Evolutionary conservation across 2,113 vertebrate genomes (phyloP).

Genomic region (Elanus axillaris): DNA sequence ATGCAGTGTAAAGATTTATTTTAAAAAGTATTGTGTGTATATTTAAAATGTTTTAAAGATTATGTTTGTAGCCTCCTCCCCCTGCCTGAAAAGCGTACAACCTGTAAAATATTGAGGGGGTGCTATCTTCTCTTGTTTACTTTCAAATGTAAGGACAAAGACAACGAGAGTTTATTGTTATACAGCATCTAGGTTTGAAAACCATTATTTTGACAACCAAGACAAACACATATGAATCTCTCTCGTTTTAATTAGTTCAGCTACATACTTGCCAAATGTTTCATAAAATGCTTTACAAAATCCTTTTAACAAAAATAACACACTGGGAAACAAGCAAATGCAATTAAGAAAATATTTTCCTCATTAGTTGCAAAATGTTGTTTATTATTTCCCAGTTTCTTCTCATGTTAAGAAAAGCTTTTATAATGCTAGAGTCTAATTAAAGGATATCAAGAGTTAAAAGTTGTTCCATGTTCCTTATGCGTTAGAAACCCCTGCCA

Average conservation of each 20-base stretch:
- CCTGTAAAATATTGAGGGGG: background rate
- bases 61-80: background rate
- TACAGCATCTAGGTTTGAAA: background rate
- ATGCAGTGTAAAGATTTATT: background rate
- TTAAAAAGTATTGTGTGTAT: background rate
- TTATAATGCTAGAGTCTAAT: conserved; percentile 52
- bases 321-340: background rate
- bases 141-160: background rate
- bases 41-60: background rate
- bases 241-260: conserved; percentile 46
- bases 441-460: conserved; percentile 89
- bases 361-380: background rate
- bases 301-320: background rate
- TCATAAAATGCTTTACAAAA: background rate
- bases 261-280: background rate
- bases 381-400: background rate
- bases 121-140: background rate
- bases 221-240: background rate
- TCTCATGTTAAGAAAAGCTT: background rate
- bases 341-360: background rate
- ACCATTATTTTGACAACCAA: background rate
- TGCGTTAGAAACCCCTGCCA: conserved; percentile 83
- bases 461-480: conserved; percentile 80
- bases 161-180: background rate
- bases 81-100: background rate